Evolutionary conservation across 2,888 invertebrate species (phyloP), one percentile per base, ranked within the genome.

Genomic region (Schizaphis graminum): DNA sequence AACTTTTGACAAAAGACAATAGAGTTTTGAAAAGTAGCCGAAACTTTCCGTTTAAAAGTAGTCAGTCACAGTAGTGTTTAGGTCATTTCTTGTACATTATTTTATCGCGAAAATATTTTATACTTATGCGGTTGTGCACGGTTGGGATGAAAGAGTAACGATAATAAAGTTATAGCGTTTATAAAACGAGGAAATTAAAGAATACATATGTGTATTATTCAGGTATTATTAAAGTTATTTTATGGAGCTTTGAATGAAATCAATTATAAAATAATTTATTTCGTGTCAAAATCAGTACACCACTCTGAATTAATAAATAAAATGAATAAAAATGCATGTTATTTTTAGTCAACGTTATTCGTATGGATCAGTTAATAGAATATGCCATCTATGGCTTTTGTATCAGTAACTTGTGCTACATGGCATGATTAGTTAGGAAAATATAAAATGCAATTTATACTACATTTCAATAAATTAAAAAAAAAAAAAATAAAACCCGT

Each of bases 1-100:
- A 91, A 91, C 56, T 53, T 91, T 85, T 86, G 57, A 47, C 91
- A 91, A 86, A 85, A 57, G 91, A 91, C 91, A 91, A 91, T 91
- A 47, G 44, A 86, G 91, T 91, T 86, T 91, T 24, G 26, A 86
- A 57, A 91, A 86, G 86, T 86, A 57, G 24, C 24, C 86, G n/a
- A 91, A 91, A 91, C 86, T 91, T 91, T 86, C n/a, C 13, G 44
- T 84, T 85, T 91, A 41, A 41, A 44, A 91, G 47, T 77, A 35
- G 77, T 47, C 77, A 21, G 67, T 21, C 21, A 49, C 35, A 26
- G 41, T 35, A 41, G 77, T 90, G 28, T 53, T 53, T 49, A 16
- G 91, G 84, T 56, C 77, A 49, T 84, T 53, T 35, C 13, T 53
- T 44, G 10, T n/a, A 7, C 47, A 86, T 47, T 49, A 49, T 92